Conservation (phyloP, 2,888 invertebrate genomes). For the Melanostoma scalare region DNA sequence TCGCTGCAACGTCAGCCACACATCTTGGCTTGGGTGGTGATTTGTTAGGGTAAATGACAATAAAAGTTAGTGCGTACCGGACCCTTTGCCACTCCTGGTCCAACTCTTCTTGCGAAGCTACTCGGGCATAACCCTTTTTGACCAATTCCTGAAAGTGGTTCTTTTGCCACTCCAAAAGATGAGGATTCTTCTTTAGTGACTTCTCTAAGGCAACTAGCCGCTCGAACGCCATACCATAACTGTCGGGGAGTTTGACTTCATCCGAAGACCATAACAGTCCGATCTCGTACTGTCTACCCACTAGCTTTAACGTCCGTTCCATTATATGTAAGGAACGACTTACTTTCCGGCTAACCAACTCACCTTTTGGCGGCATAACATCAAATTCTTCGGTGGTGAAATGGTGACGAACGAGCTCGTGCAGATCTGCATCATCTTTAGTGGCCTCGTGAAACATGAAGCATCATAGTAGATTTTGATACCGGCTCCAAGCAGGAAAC, state of each 20-base stretch:
- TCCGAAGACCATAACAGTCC: neutral
- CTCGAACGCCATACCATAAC: conserved; percentile 50
- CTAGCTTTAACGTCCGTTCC: conserved; percentile 9
- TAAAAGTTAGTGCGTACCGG: conserved; percentile 75
- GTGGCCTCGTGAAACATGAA: conserved; percentile 39
- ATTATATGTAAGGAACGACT: conserved; percentile 13
- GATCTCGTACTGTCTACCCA: neutral
- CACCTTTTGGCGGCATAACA: conserved; percentile 19
- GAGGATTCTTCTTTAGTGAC: conserved; percentile 41
- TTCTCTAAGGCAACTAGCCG: conserved; percentile 43
- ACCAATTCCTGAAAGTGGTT: conserved; percentile 53
- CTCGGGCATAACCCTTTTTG: conserved; percentile 53
- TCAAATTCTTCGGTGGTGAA: conserved; percentile 26
- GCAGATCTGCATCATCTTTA: conserved; percentile 5
- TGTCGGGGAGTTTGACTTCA: conserved; percentile 34
- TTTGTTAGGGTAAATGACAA: conserved; percentile 45
- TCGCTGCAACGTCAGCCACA: conserved; percentile 60
- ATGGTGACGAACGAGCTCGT: conserved; percentile 17
- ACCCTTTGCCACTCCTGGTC: conserved; percentile 37
- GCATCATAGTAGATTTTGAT: conserved; percentile 12
- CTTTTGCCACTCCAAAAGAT: conserved; percentile 42
- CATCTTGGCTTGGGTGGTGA: conserved; percentile 40
- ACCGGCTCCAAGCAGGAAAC: conserved; percentile 1
- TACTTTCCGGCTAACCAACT: conserved; percentile 13
- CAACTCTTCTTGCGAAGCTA: conserved; percentile 43